A percentile compares a stretch with the other conserved stretches of the same genome.
These are phyloP conservation scores for Autographa pulchrina DNA, from an alignment of 2,888 invertebrate species.

Conservation along the genomic window DNA sequence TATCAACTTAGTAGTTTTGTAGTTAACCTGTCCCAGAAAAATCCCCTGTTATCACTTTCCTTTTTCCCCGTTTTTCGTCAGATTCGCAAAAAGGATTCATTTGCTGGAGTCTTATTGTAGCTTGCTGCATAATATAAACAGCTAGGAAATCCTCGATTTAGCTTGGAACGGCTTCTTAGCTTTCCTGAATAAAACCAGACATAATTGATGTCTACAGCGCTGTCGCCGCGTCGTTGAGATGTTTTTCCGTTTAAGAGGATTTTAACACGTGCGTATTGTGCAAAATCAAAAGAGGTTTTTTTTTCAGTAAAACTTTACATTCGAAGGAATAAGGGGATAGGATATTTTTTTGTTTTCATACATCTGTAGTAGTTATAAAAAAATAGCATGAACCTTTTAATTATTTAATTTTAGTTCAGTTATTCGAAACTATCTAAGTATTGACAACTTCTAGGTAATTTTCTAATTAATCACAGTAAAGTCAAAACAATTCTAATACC, in stretches of 20 bases:
- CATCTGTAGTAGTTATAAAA: too few species aligned
- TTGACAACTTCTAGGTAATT: too few species aligned
- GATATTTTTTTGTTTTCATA: too few species aligned
- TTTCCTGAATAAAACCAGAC: slow-evolving; percentile 31
- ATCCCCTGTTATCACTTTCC: neutral
- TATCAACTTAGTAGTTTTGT: slow-evolving; percentile 1
- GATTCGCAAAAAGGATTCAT: neutral
- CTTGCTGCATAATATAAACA: slow-evolving; percentile 14
- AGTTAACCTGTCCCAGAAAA: neutral
- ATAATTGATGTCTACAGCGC: slow-evolving; percentile 38
- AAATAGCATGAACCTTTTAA: too few species aligned
- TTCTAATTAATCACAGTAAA: too few species aligned
- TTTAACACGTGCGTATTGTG: neutral
- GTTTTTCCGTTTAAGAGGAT: neutral
- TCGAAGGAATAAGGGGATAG: too few species aligned
- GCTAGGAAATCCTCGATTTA: slow-evolving; percentile 19
- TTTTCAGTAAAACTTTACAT: too few species aligned
- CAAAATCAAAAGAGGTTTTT: neutral
- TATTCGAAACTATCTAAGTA: too few species aligned
- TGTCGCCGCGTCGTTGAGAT: slow-evolving; percentile 7
- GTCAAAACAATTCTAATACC: too few species aligned
- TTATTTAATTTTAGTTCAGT: too few species aligned
- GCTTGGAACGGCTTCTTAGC: slow-evolving; percentile 21
- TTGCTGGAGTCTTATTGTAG: slow-evolving; percentile 2
- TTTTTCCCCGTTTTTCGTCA: neutral